Evolutionary conservation across 23 tunicate species (phyloP).

Genomic region (Halocynthia roretzi): DNA sequence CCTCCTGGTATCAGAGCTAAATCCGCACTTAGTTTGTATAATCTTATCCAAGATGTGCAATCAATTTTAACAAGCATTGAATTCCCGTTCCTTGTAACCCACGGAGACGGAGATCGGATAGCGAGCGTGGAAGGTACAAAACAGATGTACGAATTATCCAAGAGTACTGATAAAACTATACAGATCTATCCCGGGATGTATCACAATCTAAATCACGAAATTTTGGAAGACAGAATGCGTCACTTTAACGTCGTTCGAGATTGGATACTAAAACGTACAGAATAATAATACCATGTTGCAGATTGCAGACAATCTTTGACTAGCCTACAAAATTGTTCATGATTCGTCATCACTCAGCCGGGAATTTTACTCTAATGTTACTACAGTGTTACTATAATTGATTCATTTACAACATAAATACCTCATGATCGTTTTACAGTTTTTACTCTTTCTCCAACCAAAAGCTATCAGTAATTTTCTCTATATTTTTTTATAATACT

Average conservation of each 20-base stretch:
- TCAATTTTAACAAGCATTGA: conserved; percentile 20
- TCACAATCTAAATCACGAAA: conserved; percentile 13
- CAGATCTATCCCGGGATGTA: conserved; percentile 28
- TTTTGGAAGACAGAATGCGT: conserved; percentile 12
- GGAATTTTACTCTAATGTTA: too few relatives aligned
- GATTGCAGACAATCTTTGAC: too few relatives aligned
- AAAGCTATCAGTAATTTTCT: too few relatives aligned
- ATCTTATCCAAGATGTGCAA: conserved; percentile 3
- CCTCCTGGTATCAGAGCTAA: conserved; percentile 24
- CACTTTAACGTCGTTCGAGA: not conserved
- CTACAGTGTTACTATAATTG: too few relatives aligned
- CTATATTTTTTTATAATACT: too few relatives aligned
- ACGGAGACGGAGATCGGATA: conserved; percentile 61
- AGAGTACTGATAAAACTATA: conserved; percentile 53
- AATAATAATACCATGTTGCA: too few relatives aligned
- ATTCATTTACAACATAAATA: too few relatives aligned
- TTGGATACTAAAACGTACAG: not conserved
- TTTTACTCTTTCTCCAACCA: too few relatives aligned
- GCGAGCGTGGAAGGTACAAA: conserved; percentile 43
- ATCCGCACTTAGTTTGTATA: conserved; percentile 33
- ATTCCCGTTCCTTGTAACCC: conserved; percentile 52
- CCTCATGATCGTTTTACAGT: too few relatives aligned
- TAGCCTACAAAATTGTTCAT: too few relatives aligned
- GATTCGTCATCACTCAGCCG: too few relatives aligned
- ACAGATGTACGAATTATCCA: conserved; percentile 30